Evolutionary conservation across 2,888 invertebrate species (phyloP).

Genomic region (Dolomedes plantarius): DNA sequence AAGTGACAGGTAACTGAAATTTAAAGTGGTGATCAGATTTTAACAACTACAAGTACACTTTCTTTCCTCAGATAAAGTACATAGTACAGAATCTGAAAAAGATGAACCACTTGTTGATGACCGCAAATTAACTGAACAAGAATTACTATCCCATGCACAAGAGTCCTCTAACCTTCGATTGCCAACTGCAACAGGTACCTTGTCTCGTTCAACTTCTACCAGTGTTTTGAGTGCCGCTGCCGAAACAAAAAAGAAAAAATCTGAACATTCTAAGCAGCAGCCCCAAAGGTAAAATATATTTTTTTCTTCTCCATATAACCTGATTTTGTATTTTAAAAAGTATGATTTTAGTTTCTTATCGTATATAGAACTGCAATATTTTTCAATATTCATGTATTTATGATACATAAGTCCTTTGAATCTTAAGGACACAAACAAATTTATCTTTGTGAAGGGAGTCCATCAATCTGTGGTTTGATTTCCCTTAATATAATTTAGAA

Average conservation of each 20-base stretch:
- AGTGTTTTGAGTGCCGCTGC: conserved; percentile 68
- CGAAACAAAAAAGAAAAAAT: conserved; percentile 72
- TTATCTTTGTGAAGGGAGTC: too few species aligned
- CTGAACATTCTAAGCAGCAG: conserved; percentile 44
- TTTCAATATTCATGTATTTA: too few species aligned
- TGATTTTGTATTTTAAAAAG: neutral
- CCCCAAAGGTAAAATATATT: conserved; percentile 28
- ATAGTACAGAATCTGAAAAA: conserved; percentile 37
- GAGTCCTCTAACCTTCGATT: conserved; percentile 73
- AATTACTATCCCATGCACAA: conserved; percentile 74
- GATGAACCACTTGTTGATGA: conserved; percentile 65
- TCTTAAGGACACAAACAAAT: too few species aligned
- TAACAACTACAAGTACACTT: too few species aligned
- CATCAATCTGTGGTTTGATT: too few species aligned
- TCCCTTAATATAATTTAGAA: too few species aligned
- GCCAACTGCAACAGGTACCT: conserved; percentile 73
- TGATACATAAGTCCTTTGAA: too few species aligned
- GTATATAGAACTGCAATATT: too few species aligned
- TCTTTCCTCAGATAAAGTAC: neutral
- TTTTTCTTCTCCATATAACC: neutral
- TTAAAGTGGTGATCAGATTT: too few species aligned
- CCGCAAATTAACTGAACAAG: conserved; percentile 75
- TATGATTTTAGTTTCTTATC: too few species aligned
- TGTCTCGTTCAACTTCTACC: conserved; percentile 69
- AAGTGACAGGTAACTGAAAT: too few species aligned